Evolutionary conservation across 2,888 invertebrate genomes (phyloP).

Genomic region (Adineta ricciae): DNA sequence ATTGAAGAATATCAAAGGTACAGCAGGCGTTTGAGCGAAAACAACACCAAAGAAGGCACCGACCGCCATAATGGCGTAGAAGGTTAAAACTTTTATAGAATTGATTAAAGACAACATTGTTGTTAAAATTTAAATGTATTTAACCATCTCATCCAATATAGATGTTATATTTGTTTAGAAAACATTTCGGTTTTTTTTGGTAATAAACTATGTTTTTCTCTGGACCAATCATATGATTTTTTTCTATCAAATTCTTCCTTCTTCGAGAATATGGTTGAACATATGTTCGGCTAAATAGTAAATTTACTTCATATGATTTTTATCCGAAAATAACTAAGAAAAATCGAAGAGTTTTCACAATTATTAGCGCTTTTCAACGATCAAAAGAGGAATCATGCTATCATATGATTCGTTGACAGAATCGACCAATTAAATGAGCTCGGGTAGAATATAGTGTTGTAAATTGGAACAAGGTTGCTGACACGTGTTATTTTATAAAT

Average conservation of each 20-base stretch:
- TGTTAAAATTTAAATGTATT: background rate
- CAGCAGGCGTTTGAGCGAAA: background rate
- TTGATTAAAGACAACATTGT: background rate
- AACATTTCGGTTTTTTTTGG: background rate
- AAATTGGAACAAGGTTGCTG: background rate
- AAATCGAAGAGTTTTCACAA: background rate
- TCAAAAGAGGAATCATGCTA: background rate
- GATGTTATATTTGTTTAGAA: background rate
- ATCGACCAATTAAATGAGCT: background rate
- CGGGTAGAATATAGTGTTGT: too few relatives aligned
- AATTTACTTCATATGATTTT: background rate
- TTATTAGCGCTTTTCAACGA: background rate
- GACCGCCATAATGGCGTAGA: background rate
- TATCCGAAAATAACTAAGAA: background rate
- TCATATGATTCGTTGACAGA: background rate
- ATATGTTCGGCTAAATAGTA: background rate
- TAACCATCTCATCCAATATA: background rate
- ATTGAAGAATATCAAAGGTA: background rate
- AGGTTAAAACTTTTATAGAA: background rate
- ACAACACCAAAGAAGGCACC: background rate
- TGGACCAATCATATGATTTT: background rate
- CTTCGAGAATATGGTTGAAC: background rate
- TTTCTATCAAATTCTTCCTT: background rate
- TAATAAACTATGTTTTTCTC: background rate
- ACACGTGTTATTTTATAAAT: background rate